Conservation (phyloP, 2,113 vertebrate genomes). For the Chloroceryle aenea region DNA sequence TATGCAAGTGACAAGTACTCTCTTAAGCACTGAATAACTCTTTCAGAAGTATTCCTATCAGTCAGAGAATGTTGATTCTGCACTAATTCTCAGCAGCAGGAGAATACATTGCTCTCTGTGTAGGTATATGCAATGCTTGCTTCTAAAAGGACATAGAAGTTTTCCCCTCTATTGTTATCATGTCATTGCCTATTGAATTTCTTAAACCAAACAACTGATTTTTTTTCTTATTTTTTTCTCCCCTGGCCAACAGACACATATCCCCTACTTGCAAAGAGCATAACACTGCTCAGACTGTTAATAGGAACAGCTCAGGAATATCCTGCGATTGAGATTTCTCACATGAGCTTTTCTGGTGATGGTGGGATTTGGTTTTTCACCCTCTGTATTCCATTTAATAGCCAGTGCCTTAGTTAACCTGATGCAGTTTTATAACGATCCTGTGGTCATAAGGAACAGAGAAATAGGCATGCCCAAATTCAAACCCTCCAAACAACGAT, state of each 20-base stretch:
- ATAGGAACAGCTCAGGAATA: neutral
- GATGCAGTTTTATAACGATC: neutral
- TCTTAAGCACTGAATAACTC: constrained; percentile 5
- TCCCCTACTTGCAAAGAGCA: neutral
- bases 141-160: neutral
- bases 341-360: neutral
- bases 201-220: neutral
- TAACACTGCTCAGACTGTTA: neutral
- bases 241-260: neutral
- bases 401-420: neutral
- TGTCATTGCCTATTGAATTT: neutral
- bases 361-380: neutral
- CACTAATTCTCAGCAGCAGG: neutral
- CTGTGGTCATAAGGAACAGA: neutral
- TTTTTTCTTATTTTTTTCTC: neutral
- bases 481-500: neutral
- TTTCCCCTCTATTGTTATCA: neutral
- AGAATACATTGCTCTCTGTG: neutral
- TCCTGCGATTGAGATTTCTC: neutral
- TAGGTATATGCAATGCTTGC: neutral
- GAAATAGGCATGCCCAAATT: neutral
- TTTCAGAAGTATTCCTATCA: neutral
- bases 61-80: neutral
- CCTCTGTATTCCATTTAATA: neutral
- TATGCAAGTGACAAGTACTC: constrained; percentile 15